phyloP scores from a whole-genome alignment of 2,797 vertebrate genomes.

The Loriculus beryllinus region DNA sequence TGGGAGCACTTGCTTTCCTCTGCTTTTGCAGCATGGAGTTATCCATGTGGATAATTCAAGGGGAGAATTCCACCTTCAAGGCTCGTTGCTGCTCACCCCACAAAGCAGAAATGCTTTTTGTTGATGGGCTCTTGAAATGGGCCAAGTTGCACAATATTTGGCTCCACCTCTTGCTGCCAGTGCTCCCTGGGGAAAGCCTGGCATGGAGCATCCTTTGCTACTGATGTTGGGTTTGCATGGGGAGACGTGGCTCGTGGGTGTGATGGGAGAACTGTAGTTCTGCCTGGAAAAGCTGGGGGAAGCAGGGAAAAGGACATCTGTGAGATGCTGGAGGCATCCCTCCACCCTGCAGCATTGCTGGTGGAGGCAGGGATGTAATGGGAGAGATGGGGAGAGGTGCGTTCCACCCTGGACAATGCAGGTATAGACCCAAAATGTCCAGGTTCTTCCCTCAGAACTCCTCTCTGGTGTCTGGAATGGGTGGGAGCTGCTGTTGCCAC shows the following conservation, averaged over 20 bases:
- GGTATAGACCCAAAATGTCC: background rate
- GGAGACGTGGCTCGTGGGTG: rapidly evolving
- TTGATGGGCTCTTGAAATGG: background rate
- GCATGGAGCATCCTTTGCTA: rapidly evolving
- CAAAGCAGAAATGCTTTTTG: background rate
- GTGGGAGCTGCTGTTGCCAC: background rate
- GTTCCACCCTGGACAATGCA: background rate
- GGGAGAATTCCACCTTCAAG: background rate
- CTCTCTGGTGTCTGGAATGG: background rate
- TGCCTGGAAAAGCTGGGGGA: background rate
- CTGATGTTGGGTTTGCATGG: rapidly evolving
- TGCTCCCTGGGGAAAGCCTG: background rate
- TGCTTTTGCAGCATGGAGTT: background rate
- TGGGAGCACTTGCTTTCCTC: background rate
- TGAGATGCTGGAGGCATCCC: background rate
- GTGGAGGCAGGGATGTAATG: background rate
- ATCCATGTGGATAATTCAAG: background rate
- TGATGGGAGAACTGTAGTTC: rapidly evolving
- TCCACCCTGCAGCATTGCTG: background rate
- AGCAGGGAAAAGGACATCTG: conserved; percentile 3
- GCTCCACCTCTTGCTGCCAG: background rate
- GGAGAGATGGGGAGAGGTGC: background rate
- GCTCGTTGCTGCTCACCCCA: background rate
- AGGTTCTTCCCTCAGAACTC: background rate
- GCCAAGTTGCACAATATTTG: background rate